Evolutionary conservation across 2,113 vertebrate genomes (phyloP), one percentile per base, ranked within the genome.

Genomic region (Oreamnos americanus): DNA sequence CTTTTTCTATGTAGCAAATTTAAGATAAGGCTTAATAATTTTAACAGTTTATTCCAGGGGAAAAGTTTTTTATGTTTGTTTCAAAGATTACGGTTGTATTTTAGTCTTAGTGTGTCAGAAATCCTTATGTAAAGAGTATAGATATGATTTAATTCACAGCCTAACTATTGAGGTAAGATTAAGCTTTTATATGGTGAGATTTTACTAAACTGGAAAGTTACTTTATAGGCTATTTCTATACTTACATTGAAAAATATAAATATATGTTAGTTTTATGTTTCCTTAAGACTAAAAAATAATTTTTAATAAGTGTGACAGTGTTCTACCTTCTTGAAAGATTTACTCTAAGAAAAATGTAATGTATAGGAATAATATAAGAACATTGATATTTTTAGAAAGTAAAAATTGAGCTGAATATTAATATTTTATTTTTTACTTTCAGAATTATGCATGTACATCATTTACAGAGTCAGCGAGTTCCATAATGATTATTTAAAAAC

Each of bases 171-270:
- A 89, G 81, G 2, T 91, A 97, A 91, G 53, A 53, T 33, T 64
- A 94, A 53, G 11, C 26, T 90, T 94, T 93, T 87, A 90, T 45
- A 36, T 78, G 93, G 53, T 94, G 43, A 91, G 9, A 79, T 93
- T 93, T 97, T 95, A 86, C 19, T 90, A 55, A 92, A 91, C 45
- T 85, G 96, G 33, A 47, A 89, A 94, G 51, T 64, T 95, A 64
- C 81, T 89, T 90, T 78, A 78, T 64, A 84, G 83, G 4, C 16
- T 94, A 71, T 82, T 93, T 96, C 57, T 94, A 47, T 55, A 82
- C 58, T 87, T 96, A 43, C 1, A 53, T 55, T 94, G 57, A 98
- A 57, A 97, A 96, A 43, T 91, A 57, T 55, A 98, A 93, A 62
- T 95, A 39, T 82, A 23, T 84, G 26, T 85, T 90, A 81, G 30